Percentiles rank a stretch among this genome's conserved stretches.
Evolutionary conservation across 2,888 invertebrate genomes (phyloP).

Genomic region (Matsumyia berberina): DNA sequence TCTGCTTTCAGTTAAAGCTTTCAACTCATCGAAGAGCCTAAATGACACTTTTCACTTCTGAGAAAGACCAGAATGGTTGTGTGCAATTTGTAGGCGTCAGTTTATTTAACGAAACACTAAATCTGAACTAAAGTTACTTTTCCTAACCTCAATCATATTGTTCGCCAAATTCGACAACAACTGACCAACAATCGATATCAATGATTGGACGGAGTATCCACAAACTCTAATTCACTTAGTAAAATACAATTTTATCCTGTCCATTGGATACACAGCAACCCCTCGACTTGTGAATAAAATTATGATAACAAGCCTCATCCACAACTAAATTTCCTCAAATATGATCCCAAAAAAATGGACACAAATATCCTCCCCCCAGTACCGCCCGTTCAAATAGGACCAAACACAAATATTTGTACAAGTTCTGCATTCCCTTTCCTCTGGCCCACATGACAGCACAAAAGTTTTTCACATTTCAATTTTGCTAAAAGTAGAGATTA

Average conservation of each 20-base stretch:
- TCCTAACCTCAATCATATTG: not conserved
- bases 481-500: slow-evolving; percentile 70
- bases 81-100: too few relatives aligned
- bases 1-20: too few relatives aligned
- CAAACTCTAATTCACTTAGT: slow-evolving; percentile 14
- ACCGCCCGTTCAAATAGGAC: slow-evolving; percentile 16
- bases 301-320: slow-evolving; percentile 52
- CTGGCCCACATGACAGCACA: slow-evolving; percentile 11
- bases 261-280: slow-evolving; percentile 2
- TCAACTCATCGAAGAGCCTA: too few relatives aligned
- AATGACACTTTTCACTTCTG: too few relatives aligned
- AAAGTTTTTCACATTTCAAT: slow-evolving; percentile 74
- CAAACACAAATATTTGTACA: slow-evolving; percentile 59
- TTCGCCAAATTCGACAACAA: not conserved
- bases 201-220: slow-evolving; percentile 8
- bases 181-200: not conserved
- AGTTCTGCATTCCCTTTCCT: slow-evolving; percentile 10
- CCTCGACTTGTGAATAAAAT: slow-evolving; percentile 23
- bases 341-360: slow-evolving; percentile 5
- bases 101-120: too few relatives aligned
- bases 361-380: slow-evolving; percentile 6
- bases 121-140: too few relatives aligned
- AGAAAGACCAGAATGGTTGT: too few relatives aligned
- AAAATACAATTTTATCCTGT: slow-evolving; percentile 33
- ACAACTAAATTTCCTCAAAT: slow-evolving; percentile 30